Conservation (phyloP, 2,797 vertebrate genomes). For the Acropternis orthonyx region DNA sequence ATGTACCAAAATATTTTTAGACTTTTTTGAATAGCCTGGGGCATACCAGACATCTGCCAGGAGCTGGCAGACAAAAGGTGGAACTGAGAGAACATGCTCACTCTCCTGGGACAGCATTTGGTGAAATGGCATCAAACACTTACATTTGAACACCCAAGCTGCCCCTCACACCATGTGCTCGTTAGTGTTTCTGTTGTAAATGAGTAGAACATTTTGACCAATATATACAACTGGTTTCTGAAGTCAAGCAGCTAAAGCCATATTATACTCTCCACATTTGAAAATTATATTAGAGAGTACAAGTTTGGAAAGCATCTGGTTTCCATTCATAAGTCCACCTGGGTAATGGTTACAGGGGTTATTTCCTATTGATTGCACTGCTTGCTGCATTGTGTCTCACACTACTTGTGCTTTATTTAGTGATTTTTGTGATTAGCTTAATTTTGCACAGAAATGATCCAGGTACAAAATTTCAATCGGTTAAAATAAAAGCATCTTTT, state of each 20-base stretch:
- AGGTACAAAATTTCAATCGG: neutral
- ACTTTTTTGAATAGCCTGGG: neutral
- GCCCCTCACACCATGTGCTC: fast-evolving
- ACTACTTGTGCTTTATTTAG: neutral
- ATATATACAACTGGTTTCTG: neutral
- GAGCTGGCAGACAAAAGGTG: neutral
- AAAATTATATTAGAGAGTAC: neutral
- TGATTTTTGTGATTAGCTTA: neutral
- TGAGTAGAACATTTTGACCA: neutral
- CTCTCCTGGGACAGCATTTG: neutral
- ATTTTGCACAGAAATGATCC: neutral
- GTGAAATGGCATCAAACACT: neutral
- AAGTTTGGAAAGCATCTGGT: neutral
- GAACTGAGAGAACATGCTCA: neutral
- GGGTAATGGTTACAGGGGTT: neutral
- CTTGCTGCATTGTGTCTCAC: neutral
- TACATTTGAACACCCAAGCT: neutral
- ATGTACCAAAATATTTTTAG: neutral
- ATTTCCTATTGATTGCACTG: neutral
- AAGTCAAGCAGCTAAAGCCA: neutral
- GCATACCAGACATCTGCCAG: neutral
- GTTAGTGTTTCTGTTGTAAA: neutral
- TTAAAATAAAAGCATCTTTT: neutral
- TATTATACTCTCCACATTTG: neutral
- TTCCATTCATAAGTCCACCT: neutral